Evolutionary conservation across 2,797 vertebrate genomes (phyloP).

Genomic region (Coilia nasus): DNA sequence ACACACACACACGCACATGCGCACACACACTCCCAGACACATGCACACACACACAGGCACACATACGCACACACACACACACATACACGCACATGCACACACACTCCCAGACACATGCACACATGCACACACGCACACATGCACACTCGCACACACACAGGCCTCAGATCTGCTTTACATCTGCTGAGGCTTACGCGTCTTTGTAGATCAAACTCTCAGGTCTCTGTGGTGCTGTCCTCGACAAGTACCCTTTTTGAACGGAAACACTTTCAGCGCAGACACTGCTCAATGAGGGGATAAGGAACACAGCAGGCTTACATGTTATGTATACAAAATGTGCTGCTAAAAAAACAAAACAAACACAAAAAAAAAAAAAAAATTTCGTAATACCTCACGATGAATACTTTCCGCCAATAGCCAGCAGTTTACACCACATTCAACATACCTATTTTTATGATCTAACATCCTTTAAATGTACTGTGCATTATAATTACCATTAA

Average conservation of each 20-base stretch:
- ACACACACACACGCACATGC: too few relatives aligned
- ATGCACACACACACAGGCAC: conserved; percentile 18
- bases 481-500: conserved; percentile 14
- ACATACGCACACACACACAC: neutral
- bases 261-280: conserved; percentile 52
- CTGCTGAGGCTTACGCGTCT: conserved; percentile 46
- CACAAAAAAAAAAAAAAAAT: neutral
- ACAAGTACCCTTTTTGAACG: conserved; percentile 49
- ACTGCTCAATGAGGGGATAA: conserved; percentile 28
- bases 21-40: neutral
- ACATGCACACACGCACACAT: neutral
- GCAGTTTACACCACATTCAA: neutral
- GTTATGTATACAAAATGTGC: neutral
- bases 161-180: conserved; percentile 54
- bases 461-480: neutral
- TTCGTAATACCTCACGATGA: neutral
- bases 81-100: neutral
- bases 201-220: conserved; percentile 43
- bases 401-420: neutral
- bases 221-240: conserved; percentile 50
- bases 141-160: conserved; percentile 1
- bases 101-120: too few relatives aligned
- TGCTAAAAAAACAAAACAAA: neutral
- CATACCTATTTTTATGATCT: neutral
- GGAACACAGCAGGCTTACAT: neutral